Base-by-base conservation (phyloP, 2,888 invertebrate genomes). In the Standfussiana lucernea region DNA sequence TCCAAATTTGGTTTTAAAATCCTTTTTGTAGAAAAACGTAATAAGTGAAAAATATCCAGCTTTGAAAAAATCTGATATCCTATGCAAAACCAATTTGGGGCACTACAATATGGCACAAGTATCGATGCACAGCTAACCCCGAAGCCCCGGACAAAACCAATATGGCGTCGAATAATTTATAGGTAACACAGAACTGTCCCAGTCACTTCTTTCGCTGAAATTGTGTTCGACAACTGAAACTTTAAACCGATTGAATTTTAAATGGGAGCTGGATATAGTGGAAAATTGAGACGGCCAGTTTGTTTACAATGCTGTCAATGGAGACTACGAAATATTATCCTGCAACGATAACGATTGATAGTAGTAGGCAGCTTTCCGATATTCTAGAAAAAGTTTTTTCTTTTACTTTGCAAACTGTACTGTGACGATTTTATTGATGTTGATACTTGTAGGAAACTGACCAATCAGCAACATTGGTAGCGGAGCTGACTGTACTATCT, bases 211-310 rank as follows among this genome's bases (percentile, higher is more conserved):
- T 32, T 10, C 10, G 35, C n/a, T 47, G 6, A 11, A 42, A 61
- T 4, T n/a, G 24, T 40, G 40, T 32, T 47, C 37, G 61, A 50
- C 32, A 42, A 11, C 32, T 40, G 32, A 72, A 72, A 40, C 15
- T 72, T 62, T 10, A 72, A 62, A 72, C 62, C 11, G 40, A 50
- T 75, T 62, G 62, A 50, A 50, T 62, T 75, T 75, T 28, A 21
- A 62, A 72, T 42, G 32, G n/a, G 21, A 32, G 13, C 11, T 32
- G 18, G 28, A 47, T 40, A n/a, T 10, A 15, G 24, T n/a, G 7
- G 2, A 32, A 61, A 72, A 75, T 32, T 37, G 32, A 50, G 4
- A 59, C 4, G 0, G 24, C 10, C 40, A 32, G 10, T 32, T 72
- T 72, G 21, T 62, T 61, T 40, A 15, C n/a, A n/a, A 64, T n/a